Conservation (phyloP, 2,888 invertebrate genomes). For the Gastracanthus pulcherrimus region DNA sequence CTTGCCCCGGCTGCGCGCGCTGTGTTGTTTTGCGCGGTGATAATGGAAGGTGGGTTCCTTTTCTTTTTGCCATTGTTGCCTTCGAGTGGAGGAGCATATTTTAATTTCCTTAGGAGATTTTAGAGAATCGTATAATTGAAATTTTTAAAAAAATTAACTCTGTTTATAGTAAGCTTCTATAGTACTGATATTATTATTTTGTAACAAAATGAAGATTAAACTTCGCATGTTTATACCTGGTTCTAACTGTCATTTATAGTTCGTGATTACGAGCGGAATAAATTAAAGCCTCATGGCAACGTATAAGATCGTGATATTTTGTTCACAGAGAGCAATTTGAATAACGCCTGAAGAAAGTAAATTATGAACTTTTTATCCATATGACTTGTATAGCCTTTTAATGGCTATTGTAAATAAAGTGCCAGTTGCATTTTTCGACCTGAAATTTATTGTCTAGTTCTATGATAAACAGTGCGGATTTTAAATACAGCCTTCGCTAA, state of each 20-base stretch:
- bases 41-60: no score
- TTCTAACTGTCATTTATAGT: conserved; percentile 24
- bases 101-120: no score
- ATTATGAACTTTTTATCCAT: conserved; percentile 27
- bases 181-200: no score
- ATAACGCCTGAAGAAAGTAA: conserved; percentile 40
- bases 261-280: conserved; percentile 12
- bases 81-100: no score
- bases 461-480: not conserved
- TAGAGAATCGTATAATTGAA: no score
- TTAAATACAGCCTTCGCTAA: conserved; percentile 37
- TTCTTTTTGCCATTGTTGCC: no score
- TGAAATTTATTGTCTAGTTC: conserved; percentile 39
- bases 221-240: not conserved
- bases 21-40: not conserved
- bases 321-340: conserved; percentile 22
- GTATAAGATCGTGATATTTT: conserved; percentile 9
- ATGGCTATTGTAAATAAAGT: conserved; percentile 47
- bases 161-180: no score
- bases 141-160: no score
- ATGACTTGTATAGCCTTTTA: conserved; percentile 42
- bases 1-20: not conserved
- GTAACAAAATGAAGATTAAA: no score
- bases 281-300: conserved; percentile 11
- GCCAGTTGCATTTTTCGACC: conserved; percentile 6